Evolutionary conservation across 2,888 invertebrate species (phyloP).

Genomic region (Cenopis cana): DNA sequence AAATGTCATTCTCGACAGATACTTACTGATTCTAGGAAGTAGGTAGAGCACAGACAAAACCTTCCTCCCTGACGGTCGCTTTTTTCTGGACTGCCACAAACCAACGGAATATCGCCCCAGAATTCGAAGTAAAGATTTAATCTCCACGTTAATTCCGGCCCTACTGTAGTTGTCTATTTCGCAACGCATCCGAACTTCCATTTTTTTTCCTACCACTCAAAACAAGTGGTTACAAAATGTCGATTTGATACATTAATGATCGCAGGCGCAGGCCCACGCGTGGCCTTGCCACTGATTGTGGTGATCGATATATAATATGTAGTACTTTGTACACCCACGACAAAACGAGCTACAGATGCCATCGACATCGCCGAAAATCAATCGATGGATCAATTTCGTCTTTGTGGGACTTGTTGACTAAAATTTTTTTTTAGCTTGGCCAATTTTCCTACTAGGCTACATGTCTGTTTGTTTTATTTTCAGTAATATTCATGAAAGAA

Average conservation of each 20-base stretch:
- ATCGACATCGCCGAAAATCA: constrained; percentile 15
- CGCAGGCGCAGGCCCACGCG: constrained; percentile 26
- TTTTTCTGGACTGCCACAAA: too few relatives aligned
- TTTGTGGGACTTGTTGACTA: background rate
- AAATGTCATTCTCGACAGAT: too few relatives aligned
- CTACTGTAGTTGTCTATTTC: background rate
- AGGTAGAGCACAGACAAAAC: too few relatives aligned
- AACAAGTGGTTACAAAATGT: constrained; percentile 41
- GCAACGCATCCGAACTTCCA: constrained; percentile 4
- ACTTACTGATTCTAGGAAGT: too few relatives aligned
- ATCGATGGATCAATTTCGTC: constrained; percentile 3
- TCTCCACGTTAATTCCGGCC: too few relatives aligned
- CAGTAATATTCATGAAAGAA: too few relatives aligned
- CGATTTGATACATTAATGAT: constrained; percentile 39
- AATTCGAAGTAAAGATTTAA: too few relatives aligned
- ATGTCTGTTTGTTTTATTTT: too few relatives aligned
- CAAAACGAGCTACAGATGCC: constrained; percentile 25
- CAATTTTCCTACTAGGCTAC: too few relatives aligned
- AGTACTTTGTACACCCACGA: constrained; percentile 31
- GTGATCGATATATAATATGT: constrained; percentile 41
- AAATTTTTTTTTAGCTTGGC: too few relatives aligned
- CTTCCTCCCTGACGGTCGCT: too few relatives aligned
- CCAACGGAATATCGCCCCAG: too few relatives aligned
- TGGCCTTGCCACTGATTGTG: constrained; percentile 43
- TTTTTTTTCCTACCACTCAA: constrained; percentile 15